Evolutionary conservation across 2,113 vertebrate genomes (phyloP).

Genomic region (Pomatorhinus ruficollis): DNA sequence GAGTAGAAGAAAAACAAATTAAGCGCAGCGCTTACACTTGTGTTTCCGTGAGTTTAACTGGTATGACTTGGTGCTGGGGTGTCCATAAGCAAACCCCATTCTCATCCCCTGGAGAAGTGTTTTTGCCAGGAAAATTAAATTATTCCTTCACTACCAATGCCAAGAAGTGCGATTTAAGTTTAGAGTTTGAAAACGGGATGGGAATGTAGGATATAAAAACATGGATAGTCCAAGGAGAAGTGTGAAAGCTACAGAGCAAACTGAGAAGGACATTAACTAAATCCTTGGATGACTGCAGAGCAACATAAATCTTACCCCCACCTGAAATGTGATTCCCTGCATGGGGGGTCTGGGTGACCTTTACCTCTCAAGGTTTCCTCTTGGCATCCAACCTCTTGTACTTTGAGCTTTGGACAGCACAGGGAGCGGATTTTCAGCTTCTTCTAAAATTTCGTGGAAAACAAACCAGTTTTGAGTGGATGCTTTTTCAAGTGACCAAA

Average conservation of each 20-base stretch:
- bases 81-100: not conserved
- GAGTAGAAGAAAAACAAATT: not conserved
- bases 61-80: not conserved
- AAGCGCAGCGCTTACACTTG: not conserved
- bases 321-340: slow-evolving; percentile 31
- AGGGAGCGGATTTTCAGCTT: not conserved
- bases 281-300: not conserved
- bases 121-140: not conserved
- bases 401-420: not conserved
- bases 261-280: not conserved
- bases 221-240: not conserved
- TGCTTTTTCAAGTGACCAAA: not conserved
- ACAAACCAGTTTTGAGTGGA: not conserved
- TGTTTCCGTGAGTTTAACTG: not conserved
- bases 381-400: not conserved
- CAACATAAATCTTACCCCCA: not conserved
- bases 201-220: not conserved
- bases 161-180: not conserved
- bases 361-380: slow-evolving; percentile 3
- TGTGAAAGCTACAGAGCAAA: not conserved
- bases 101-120: not conserved
- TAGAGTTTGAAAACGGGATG: not conserved
- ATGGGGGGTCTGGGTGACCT: slow-evolving; percentile 2
- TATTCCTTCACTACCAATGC: not conserved
- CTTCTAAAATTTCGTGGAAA: not conserved